These are phyloP conservation scores for Theristicus caerulescens DNA, from an alignment of 2,113 vertebrate species.

Conservation along the genomic window DNA sequence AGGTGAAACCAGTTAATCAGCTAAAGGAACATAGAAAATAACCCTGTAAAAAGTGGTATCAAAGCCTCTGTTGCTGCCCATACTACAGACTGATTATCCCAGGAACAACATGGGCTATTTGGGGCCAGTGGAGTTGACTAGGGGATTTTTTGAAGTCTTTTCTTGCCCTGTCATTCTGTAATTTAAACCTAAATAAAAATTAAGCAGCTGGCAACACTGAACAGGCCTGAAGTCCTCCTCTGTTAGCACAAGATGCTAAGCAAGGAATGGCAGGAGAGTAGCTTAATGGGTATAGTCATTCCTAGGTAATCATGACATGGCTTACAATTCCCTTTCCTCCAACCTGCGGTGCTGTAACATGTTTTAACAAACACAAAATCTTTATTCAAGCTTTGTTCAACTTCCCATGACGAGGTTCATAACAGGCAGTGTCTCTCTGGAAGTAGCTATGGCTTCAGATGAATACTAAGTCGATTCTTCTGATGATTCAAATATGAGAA, in stretches of 20 bases:
- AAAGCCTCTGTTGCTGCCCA: neutral
- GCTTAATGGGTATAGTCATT: neutral
- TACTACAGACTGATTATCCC: neutral
- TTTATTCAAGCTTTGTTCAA: neutral
- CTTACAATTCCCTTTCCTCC: neutral
- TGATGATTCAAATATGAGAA: neutral
- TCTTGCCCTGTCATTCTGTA: neutral
- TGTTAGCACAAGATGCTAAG: neutral
- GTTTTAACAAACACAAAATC: neutral
- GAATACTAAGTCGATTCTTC: neutral
- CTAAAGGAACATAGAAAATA: neutral
- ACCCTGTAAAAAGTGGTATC: neutral
- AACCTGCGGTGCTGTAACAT: neutral
- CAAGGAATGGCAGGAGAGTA: neutral
- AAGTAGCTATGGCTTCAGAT: neutral
- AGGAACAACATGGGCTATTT: neutral
- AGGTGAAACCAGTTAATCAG: neutral
- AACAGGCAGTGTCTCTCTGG: neutral
- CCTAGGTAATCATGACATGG: accelerated
- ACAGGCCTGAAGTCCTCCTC: neutral
- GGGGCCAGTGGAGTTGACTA: neutral
- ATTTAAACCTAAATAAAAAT: neutral
- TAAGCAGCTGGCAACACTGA: neutral
- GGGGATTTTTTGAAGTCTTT: neutral
- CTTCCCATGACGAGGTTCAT: neutral